Evolutionary conservation across 2,113 vertebrate species (phyloP), one percentile per base, ranked within the genome.

Genomic region (Elgaria multicarinata): DNA sequence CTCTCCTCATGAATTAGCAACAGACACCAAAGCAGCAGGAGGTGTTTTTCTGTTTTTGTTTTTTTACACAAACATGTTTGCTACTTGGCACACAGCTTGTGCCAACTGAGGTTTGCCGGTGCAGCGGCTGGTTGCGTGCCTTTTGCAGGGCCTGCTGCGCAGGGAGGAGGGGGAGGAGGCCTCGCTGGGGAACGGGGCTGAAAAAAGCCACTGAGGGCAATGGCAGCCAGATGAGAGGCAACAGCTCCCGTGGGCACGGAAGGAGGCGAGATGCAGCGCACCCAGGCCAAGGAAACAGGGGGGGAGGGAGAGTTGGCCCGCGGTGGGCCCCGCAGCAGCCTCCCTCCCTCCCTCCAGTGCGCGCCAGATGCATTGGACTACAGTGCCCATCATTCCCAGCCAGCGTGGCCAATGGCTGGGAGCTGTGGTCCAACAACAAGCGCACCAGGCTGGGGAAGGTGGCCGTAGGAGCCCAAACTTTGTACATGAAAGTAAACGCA

Each of bases 91-190:
- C 67, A 83, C 89, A 58, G 18, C 3, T 0, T 4, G 69, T 33
- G 46, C 55, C 0, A 0, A 36, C 2, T 0, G 0, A 0, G 53
- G 9, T 22, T 14, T 9, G 31, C 44, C 64, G 16, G 62, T 7
- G 58, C 26, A 14, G 81, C n/a, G 16, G 50, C 33, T 79, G 77
- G 28, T 44, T n/a, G 36, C 28, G 74, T 9, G 12, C 64, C 31
- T n/a, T 67, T 66, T 44, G 62, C 28, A 33, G 31, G 33, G 16
- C 58, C 18, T 1, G 67, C 67, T 69, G 28, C 9, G 4, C 13
- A 31, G 67, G 69, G 22, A 71, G 69, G 69, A 36, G 74, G 1
- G 5, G 2, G 4, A 46, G 3, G n/a, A 39, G 36, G 80, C 53
- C 1, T 7, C 86, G 33, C 91, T 93, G 93, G 95, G 92, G 10